Evolutionary conservation across 2,113 vertebrate genomes (phyloP), one percentile per base, ranked within the genome.

Genomic region (Saguinus midas): DNA sequence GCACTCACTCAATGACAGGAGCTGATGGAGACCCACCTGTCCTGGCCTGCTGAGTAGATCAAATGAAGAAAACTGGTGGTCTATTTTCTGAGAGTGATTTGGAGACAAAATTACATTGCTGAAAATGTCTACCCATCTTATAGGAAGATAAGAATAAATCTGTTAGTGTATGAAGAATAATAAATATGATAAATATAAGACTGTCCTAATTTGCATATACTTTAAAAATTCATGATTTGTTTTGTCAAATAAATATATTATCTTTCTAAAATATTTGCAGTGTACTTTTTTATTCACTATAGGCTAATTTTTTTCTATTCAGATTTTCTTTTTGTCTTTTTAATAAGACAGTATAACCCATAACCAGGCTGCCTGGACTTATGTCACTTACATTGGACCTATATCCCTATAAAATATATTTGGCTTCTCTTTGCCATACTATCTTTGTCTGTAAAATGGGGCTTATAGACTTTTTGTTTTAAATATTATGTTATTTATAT

Each of bases 61-160:
- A 92, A 78, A 98, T 97, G 82, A 98, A 84, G 61, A 70, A 81
- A 80, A 80, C 32, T 93, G 43, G 79, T 94, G 43, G 93, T 58
- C 96, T 94, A 40, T 93, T 97, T 68, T 93, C 90, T 94, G 92
- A 81, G 80, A 96, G 40, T 86, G 64, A 79, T 87, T 97, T 95
- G 95, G 92, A 95, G 50, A 2, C 84, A 90, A 96, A 98, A 97
- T 97, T 97, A 97, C 81, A 81, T 97, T 96, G 87, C 32, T 85
- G 72, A 96, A 97, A 94, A 82, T 45, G 93, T 94, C 68, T n/a
- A 4, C 48, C 20, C 2, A 81, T 94, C 64, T 96, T 61, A 87
- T 55, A 50, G 66, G 70, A 87, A 97, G 61, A 66, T 1, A 92
- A 50, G 86, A 83, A 84, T n/a, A 90, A 87, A 81, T 94, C 79